Evolutionary conservation across 2,888 invertebrate genomes (phyloP).

Genomic region (Chalcosyrphus nemorum): DNA sequence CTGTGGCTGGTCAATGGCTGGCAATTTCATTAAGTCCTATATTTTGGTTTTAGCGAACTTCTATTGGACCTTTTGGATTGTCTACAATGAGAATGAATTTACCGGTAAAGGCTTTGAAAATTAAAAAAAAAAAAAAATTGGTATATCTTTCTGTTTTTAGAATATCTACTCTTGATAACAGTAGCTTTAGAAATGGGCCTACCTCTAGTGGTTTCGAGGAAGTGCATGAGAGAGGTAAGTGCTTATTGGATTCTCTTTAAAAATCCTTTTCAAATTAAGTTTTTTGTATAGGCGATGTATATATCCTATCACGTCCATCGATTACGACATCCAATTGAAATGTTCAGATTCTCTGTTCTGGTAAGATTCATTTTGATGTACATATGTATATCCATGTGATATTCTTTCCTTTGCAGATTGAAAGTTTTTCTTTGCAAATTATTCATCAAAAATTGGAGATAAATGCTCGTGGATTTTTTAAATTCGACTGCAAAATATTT

Average conservation of each 20-base stretch:
- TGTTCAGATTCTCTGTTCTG: background rate
- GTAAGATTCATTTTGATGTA: background rate
- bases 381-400: background rate
- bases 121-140: background rate
- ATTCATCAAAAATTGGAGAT: constrained; percentile 26
- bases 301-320: constrained; percentile 11
- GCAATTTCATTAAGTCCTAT: constrained; percentile 17
- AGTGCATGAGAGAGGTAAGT: constrained; percentile 13
- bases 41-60: constrained; percentile 2
- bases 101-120: background rate
- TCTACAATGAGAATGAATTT: background rate
- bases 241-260: too few species aligned
- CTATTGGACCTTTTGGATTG: constrained; percentile 12
- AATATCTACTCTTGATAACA: constrained; percentile 1
- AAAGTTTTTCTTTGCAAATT: constrained; percentile 26
- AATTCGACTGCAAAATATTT: constrained; percentile 7
- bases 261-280: background rate
- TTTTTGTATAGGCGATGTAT: background rate
- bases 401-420: constrained; percentile 12
- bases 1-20: constrained; percentile 9
- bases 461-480: constrained; percentile 6
- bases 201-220: background rate
- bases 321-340: constrained; percentile 17
- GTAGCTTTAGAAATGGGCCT: constrained; percentile 3
- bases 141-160: background rate